Conservation (phyloP, 2,888 invertebrate species). For the Volucella bombylans region DNA sequence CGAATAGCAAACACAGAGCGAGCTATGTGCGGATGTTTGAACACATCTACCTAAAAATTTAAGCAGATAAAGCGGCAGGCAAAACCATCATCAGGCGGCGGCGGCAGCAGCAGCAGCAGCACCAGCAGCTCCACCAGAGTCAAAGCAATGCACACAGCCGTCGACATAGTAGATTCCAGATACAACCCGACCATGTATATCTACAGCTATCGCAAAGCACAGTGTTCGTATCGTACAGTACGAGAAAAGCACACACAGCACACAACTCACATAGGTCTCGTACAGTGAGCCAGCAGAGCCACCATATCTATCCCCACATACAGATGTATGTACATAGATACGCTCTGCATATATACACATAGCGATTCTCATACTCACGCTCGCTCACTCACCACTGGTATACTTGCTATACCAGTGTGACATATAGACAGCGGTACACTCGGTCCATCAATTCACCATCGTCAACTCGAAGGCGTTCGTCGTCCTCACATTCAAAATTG, state of each 20-base stretch:
- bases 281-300: conserved; percentile 56
- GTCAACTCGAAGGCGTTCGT: conserved; percentile 78
- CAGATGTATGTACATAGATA: conserved; percentile 54
- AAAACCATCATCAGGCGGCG: conserved; percentile 66
- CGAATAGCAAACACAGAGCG: conserved; percentile 67
- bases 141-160: conserved; percentile 69
- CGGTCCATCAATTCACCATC: conserved; percentile 77
- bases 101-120: conserved; percentile 71
- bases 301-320: conserved; percentile 54
- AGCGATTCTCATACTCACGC: conserved; percentile 69
- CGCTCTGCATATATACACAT: conserved; percentile 59
- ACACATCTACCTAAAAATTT: conserved; percentile 74
- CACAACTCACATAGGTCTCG: conserved; percentile 22
- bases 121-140: conserved; percentile 70
- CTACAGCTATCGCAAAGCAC: conserved; percentile 52
- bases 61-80: conserved; percentile 74
- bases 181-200: conserved; percentile 61
- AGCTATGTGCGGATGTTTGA: conserved; percentile 72
- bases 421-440: conserved; percentile 78
- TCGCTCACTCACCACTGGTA: conserved; percentile 73
- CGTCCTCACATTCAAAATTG: conserved; percentile 77
- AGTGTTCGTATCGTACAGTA: too few species aligned
- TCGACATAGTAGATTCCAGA: conserved; percentile 69
- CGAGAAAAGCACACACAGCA: not conserved
- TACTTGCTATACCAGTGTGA: conserved; percentile 78